Base-by-base conservation (phyloP, 2,888 invertebrate species). In the Leptopilina syphax region DNA sequence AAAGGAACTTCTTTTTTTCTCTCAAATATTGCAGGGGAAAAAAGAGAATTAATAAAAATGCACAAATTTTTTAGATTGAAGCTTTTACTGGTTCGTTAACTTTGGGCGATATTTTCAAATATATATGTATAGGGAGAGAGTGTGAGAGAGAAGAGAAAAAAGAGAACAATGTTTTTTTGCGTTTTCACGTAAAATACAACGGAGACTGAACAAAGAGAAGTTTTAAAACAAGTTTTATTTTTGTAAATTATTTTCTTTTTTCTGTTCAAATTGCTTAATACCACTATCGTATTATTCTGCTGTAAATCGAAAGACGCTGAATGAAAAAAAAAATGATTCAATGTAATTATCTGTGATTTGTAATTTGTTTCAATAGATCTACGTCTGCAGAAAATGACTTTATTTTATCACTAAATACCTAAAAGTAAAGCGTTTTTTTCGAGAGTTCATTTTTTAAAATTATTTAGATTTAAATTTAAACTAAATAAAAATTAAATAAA, bases 321-420 rank as follows among this genome's bases (percentile, higher is more conserved):
- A 57, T 34, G 10, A 73, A 73, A 44, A 44, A 44, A 34, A 34
- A 34, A 34, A 34, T 34, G 4, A n/a, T 73, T 73, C 27, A 73
- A 73, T 73, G 73, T 73, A 73, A 73, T 73, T 73, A 73, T 73
- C 73, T 73, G 73, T 73, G 73, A 73, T 73, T 57, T 73, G 73
- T 73, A 73, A 73, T 73, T 57, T 57, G 73, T 57, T 73, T 73
- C 73, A 73, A 73, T 73, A 73, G 73, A 73, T 73, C 57, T 73
- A 73, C 73, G 73, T 73, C 73, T 54, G 73, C 73, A 73, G 50
- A 41, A 57, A 34, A n/a, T 57, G n/a, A 13, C 54, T 13, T 54
- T 13, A 70, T 54, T 70, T 70, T 34, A 65, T 65, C 34, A 34
- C 60, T 57, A 34, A 57, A 5, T 12, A 57, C 44, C 44, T 44